Evolutionary conservation across 2,888 invertebrate genomes (phyloP), one percentile per base, ranked within the genome.

Genomic region (Dicyrtomina minuta): DNA sequence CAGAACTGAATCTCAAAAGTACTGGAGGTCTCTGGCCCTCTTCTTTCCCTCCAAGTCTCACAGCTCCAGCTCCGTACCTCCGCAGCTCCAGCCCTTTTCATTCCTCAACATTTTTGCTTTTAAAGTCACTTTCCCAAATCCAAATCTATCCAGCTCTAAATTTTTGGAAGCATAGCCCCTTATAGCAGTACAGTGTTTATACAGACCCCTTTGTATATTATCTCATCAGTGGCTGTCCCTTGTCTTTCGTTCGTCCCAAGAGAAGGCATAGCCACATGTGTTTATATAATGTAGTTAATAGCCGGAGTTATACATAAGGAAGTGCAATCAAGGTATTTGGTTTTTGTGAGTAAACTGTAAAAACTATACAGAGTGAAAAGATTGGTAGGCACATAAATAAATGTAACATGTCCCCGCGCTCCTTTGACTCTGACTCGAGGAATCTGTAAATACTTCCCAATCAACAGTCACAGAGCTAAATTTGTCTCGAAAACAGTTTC

Each of bases 1-100:
- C 78, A 77, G 71, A 70, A 46, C 72, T 70, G 68, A 70, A 69
- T 70, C 71, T 73, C 72, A 64, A 71, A 72, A 73, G 71, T 72
- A 73, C 72, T 74, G 76, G 75, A 75, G 76, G 78, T 76, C 76
- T 72, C 43, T 5, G 12, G 20, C 44, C 43, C 24, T 33, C 43
- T 60, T 56, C 56, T 27, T n/a, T 33, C 56, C 26, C 56, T 55
- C 55, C 5, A 22, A 51, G 51, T 8, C 22, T 12, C 33, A 13
- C 22, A 17, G 26, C 58, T 58, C 26, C n/a, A n/a, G n/a, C 56
- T 60, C 66, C 56, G 33, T 64, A 33, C 33, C 56, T 66, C 43
- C 64, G 44, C 61, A 65, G 68, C 72, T 61, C 58, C 24, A n/a
- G 20, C 62, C 62, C 24, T 55, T 55, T 27, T 6, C n/a, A 41